These are phyloP conservation scores for Galaxea fascicularis DNA, from an alignment of 92 coral and sea anemone genomes.

Conservation along the genomic window DNA sequence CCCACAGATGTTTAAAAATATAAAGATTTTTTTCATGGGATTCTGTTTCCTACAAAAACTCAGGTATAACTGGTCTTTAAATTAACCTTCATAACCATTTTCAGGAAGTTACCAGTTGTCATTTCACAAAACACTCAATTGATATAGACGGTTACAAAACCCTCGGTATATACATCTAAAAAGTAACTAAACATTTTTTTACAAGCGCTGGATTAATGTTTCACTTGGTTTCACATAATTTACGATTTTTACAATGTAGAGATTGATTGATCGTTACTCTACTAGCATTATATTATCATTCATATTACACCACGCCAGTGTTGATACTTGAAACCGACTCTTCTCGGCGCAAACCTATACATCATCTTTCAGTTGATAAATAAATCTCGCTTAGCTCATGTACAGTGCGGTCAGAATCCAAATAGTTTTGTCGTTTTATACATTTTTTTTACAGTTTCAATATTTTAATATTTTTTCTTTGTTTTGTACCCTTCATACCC, in stretches of 20 bases:
- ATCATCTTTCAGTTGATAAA: constrained; percentile 35
- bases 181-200: constrained; percentile 7
- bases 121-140: constrained; percentile 16
- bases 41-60: constrained; percentile 42
- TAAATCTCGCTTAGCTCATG: constrained; percentile 20
- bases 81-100: constrained; percentile 21
- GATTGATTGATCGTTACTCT: not conserved
- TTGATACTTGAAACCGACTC: constrained; percentile 8
- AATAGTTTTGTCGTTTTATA: constrained; percentile 36
- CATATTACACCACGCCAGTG: not conserved
- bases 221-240: constrained; percentile 9
- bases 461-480: constrained; percentile 42
- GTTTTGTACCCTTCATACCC: constrained; percentile 22
- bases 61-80: constrained; percentile 12
- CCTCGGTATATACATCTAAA: constrained; percentile 40
- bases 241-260: not conserved
- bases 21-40: constrained; percentile 48
- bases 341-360: constrained; percentile 6
- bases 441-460: constrained; percentile 55
- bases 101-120: constrained; percentile 13
- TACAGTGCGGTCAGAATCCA: constrained; percentile 47
- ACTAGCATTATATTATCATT: not conserved
- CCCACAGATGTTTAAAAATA: constrained; percentile 51
- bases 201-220: not conserved
- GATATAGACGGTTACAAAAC: constrained; percentile 40